Percentiles rank a stretch among this genome's conserved stretches.
phyloP scores from a whole-genome alignment of 2,797 vertebrate species.

The Stomatorhinus walkeri region DNA sequence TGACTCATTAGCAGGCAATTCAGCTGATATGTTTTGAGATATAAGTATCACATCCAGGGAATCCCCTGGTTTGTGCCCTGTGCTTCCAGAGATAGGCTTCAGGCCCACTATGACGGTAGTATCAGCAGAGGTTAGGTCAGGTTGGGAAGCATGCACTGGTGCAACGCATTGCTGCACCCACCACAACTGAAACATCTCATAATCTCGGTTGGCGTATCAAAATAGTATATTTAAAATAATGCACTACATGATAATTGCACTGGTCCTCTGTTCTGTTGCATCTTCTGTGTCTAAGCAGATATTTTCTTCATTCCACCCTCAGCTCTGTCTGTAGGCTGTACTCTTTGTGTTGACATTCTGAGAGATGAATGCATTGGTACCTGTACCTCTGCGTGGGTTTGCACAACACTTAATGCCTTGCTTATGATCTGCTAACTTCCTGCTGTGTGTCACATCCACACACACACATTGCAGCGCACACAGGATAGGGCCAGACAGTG shows the following conservation, averaged over 20 bases:
- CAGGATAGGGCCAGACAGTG: neutral
- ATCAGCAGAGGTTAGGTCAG: neutral
- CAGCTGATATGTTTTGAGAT: neutral
- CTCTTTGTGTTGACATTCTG: neutral
- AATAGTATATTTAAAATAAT: neutral
- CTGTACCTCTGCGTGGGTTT: neutral
- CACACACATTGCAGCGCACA: neutral
- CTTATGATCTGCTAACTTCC: neutral
- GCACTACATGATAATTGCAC: neutral
- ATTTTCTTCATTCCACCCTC: neutral
- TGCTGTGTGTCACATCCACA: neutral
- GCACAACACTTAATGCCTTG: neutral
- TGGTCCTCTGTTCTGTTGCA: neutral
- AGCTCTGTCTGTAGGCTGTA: neutral
- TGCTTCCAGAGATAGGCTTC: neutral
- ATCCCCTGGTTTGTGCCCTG: neutral
- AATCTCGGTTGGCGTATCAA: neutral
- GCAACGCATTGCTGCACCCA: neutral
- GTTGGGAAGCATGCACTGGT: neutral
- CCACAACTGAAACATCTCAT: neutral
- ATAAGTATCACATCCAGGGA: neutral
- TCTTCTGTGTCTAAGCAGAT: neutral
- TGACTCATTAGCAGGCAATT: neutral
- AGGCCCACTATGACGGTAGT: neutral
- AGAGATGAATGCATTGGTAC: neutral